phyloP scores from a whole-genome alignment of 2,888 invertebrate species.

The Drosophila recens region DNA sequence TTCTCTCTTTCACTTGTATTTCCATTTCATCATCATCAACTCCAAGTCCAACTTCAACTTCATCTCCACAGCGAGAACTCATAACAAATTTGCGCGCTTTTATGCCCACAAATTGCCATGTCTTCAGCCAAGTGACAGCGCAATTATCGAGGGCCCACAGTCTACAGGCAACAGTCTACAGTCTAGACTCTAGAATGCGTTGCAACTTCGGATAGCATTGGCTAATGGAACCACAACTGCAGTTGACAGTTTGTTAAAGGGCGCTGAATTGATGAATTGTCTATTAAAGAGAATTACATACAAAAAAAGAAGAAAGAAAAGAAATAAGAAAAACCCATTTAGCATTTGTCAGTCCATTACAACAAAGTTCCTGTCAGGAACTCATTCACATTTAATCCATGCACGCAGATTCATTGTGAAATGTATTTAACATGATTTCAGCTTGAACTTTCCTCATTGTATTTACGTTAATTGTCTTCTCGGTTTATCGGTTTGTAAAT shows the following conservation, averaged over 20 bases:
- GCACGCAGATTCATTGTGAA: conserved; percentile 1
- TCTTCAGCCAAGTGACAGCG: conserved; percentile 79
- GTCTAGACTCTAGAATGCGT: conserved; percentile 18
- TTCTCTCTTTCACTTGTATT: conserved; percentile 52
- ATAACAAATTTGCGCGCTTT: conserved; percentile 81
- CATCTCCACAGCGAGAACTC: conserved; percentile 47
- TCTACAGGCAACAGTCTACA: not conserved
- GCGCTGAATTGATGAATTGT: conserved; percentile 77
- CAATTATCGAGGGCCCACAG: conserved; percentile 71
- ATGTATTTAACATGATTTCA: not conserved
- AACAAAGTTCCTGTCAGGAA: conserved; percentile 33
- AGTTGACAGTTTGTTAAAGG: conserved; percentile 72
- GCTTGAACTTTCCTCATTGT: not conserved
- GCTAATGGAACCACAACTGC: conserved; percentile 57
- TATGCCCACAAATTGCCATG: conserved; percentile 81
- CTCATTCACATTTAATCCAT: conserved; percentile 3
- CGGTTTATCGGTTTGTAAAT: not conserved
- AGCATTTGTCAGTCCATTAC: conserved; percentile 58
- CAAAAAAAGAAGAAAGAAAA: too few relatives aligned
- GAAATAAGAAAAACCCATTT: conserved; percentile 37
- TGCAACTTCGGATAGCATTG: conserved; percentile 30
- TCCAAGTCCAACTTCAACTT: conserved; percentile 11
- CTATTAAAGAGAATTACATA: conserved; percentile 49
- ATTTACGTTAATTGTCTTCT: not conserved
- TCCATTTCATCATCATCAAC: conserved; percentile 74